Evolutionary conservation across 2,888 invertebrate species (phyloP), one percentile per base, ranked within the genome.

Genomic region (Pristionchus japonicus): DNA sequence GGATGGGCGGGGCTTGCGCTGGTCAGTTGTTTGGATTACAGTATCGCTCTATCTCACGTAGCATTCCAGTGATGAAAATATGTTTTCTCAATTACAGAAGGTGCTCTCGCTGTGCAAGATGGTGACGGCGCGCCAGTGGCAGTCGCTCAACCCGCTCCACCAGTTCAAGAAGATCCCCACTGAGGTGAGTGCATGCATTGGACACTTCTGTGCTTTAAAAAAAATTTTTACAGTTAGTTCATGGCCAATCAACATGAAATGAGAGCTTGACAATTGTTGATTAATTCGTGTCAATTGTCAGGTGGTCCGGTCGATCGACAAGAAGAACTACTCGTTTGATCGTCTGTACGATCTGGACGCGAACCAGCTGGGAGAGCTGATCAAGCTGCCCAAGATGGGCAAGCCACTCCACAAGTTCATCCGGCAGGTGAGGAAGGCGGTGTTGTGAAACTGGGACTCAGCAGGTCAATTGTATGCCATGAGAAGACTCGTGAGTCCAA

Each of bases 1-100:
- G 97, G 99, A 23, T 99, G 99, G 99, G 99, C 99, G 0, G 98
- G 98, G 93, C 95, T 99, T 87, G 97, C 98, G 0, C 98, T 92
- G 89, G 91, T 92, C 23, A 74, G 83, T 61, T 61, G 61, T n/a
- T n/a, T 34, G 37, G 37, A 37, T 74, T 27, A 37, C 37, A n/a
- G 74, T 27, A 9, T 17, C 74, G 31, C n/a, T n/a, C n/a, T n/a
- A n/a, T n/a, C n/a, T n/a, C n/a, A n/a, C n/a, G n/a, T n/a, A n/a
- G n/a, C n/a, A n/a, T n/a, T n/a, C n/a, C 34, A 74, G 31, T 7
- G n/a, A 74, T 74, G 37, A 37, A n/a, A n/a, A n/a, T n/a, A n/a
- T n/a, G n/a, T n/a, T 77, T 6, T 1, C 34, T 67, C 34, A 27
- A 0, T 70, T 87, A 1, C 88, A 99, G 95, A 99, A 99, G 95